Percentiles rank a stretch among this genome's conserved stretches.
These are phyloP conservation scores for Danaus plexippus DNA, from an alignment of 1,140 invertebrate species.

Conservation along the genomic window DNA sequence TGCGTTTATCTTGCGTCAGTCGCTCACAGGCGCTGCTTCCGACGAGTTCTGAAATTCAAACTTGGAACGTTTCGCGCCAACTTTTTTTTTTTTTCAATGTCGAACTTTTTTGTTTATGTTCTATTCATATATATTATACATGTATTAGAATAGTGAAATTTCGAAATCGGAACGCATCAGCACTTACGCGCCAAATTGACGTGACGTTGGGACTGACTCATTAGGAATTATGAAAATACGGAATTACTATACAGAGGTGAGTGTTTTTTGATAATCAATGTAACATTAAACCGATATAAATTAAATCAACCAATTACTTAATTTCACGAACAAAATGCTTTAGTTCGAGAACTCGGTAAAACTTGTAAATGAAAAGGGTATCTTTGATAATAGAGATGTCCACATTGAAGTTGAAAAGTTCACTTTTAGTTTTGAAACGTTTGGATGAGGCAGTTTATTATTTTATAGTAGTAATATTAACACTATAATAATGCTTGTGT, in stretches of 20 bases:
- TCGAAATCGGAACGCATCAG: too few species aligned
- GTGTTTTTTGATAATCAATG: constrained; percentile 7
- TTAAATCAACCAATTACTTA: too few species aligned
- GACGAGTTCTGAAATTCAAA: constrained; percentile 25
- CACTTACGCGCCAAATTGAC: background rate
- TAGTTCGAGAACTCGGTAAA: too few species aligned
- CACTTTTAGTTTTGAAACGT: background rate
- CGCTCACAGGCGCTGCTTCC: constrained; percentile 53
- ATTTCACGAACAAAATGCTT: too few species aligned
- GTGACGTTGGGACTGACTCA: constrained; percentile 7
- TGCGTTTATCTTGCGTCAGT: constrained; percentile 59
- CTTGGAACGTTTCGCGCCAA: constrained; percentile 17
- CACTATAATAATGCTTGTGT: too few species aligned
- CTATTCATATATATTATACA: background rate
- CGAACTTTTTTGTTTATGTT: constrained; percentile 7
- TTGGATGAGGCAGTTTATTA: constrained; percentile 16
- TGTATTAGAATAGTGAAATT: background rate
- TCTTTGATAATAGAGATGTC: constrained; percentile 35
- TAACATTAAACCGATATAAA: too few species aligned
- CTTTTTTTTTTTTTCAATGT: constrained; percentile 7
- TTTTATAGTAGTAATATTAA: too few species aligned
- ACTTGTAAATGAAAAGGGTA: constrained; percentile 43
- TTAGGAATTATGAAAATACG: constrained; percentile 59
- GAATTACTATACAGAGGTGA: constrained; percentile 57
- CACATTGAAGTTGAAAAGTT: background rate